Conservation (phyloP, 2,888 invertebrate genomes). For the Spilosoma lubricipeda region DNA sequence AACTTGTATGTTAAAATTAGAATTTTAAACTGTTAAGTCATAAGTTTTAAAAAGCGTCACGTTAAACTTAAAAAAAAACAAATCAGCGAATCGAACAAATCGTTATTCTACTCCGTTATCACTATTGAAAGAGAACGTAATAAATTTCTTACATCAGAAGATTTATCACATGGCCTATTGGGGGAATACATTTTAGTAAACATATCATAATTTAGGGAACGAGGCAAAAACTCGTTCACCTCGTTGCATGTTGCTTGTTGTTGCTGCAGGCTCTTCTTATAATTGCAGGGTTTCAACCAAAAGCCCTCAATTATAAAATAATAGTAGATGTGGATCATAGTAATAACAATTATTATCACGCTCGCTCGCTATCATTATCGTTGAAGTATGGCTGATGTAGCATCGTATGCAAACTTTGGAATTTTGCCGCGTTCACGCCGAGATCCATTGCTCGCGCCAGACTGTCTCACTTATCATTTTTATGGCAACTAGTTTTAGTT, state of each 20-base stretch:
- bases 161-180: slow-evolving; percentile 58
- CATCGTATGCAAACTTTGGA: slow-evolving; percentile 79
- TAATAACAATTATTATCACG: slow-evolving; percentile 87
- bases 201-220: slow-evolving; percentile 79
- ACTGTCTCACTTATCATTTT: slow-evolving; percentile 47
- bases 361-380: slow-evolving; percentile 81
- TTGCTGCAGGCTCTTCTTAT: slow-evolving; percentile 84
- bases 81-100: not conserved
- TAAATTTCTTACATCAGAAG: slow-evolving; percentile 47
- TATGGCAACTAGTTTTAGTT: slow-evolving; percentile 33
- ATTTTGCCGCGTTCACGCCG: slow-evolving; percentile 59
- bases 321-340: slow-evolving; percentile 86
- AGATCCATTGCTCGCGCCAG: slow-evolving; percentile 43
- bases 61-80: not conserved
- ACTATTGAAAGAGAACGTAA: slow-evolving; percentile 23
- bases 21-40: no score
- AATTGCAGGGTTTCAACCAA: slow-evolving; percentile 86
- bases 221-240: slow-evolving; percentile 77
- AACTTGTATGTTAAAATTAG: no score
- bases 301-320: slow-evolving; percentile 86
- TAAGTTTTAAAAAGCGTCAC: not conserved
- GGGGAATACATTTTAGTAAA: slow-evolving; percentile 68
- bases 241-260: slow-evolving; percentile 78
- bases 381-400: slow-evolving; percentile 82
- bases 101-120: not conserved